phyloP scores from a whole-genome alignment of 2,113 vertebrate species.

The Apistogramma diplotaenia region DNA sequence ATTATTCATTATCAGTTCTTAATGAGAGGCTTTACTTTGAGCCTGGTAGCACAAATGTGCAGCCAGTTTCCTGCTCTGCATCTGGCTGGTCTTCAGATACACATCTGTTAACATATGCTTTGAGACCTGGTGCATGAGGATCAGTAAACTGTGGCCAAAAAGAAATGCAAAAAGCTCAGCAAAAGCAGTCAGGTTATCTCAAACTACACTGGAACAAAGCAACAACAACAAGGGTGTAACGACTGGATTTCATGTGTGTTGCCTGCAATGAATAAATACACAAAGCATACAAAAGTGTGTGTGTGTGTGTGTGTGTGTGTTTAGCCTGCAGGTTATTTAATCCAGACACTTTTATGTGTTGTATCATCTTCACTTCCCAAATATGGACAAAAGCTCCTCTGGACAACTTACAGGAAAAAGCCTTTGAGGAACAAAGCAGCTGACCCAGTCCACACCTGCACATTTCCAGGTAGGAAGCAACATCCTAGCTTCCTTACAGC shows the following conservation, averaged over 20 bases:
- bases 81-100: too few species aligned
- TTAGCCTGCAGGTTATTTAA: not conserved
- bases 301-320: not conserved
- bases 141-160: not conserved
- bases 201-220: not conserved
- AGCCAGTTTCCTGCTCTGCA: not conserved
- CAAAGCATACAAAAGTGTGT: not conserved
- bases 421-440: not conserved
- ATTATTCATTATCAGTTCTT: not conserved
- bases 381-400: not conserved
- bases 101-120: too few species aligned
- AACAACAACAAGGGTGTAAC: not conserved
- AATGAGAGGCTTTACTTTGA: not conserved
- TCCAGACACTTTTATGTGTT: not conserved
- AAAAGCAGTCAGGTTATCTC: not conserved
- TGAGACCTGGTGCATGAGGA: not conserved
- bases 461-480: not conserved
- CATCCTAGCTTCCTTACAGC: not conserved
- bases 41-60: not conserved
- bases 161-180: not conserved
- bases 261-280: not conserved
- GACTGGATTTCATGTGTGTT: not conserved
- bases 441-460: fast-evolving
- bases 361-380: not conserved
- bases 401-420: not conserved